A percentile compares a stretch with the other conserved stretches of the same genome.
phyloP scores from a whole-genome alignment of 2,888 invertebrate genomes.

The Drosophila hamatofila region DNA sequence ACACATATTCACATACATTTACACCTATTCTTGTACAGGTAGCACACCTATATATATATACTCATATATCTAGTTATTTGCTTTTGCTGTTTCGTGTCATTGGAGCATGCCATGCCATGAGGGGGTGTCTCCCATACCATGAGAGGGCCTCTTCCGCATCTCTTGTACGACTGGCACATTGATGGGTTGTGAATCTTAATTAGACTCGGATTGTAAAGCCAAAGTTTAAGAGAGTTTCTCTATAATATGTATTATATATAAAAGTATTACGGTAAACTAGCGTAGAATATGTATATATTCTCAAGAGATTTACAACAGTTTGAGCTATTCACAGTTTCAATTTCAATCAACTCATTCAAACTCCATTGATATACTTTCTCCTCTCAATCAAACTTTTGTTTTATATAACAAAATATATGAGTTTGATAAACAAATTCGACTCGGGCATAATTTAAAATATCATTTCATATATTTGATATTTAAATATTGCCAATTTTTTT shows the following conservation, averaged over 20 bases:
- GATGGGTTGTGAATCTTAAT: conserved; percentile 4
- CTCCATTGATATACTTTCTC: conserved; percentile 5
- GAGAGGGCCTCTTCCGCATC: conserved; percentile 29
- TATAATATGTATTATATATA: neutral
- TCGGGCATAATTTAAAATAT: neutral
- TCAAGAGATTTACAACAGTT: neutral
- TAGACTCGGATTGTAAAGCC: neutral
- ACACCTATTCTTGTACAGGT: neutral
- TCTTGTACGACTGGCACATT: neutral
- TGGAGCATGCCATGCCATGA: conserved; percentile 38
- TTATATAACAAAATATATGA: neutral
- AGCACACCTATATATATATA: neutral
- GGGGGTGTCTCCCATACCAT: neutral
- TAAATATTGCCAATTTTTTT: neutral
- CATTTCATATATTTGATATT: conserved; percentile 1
- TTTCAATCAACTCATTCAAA: neutral
- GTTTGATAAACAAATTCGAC: neutral
- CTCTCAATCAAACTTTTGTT: conserved; percentile 1
- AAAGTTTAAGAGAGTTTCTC: neutral
- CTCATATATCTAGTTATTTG: conserved; percentile 10
- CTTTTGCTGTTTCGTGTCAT: conserved; percentile 53
- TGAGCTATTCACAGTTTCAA: neutral
- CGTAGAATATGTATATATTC: neutral
- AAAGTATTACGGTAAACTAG: neutral
- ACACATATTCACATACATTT: neutral